Percentiles rank a stretch among this genome's conserved stretches.
Conservation (phyloP, 2,797 vertebrate species). For the Leontopithecus rosalia region DNA sequence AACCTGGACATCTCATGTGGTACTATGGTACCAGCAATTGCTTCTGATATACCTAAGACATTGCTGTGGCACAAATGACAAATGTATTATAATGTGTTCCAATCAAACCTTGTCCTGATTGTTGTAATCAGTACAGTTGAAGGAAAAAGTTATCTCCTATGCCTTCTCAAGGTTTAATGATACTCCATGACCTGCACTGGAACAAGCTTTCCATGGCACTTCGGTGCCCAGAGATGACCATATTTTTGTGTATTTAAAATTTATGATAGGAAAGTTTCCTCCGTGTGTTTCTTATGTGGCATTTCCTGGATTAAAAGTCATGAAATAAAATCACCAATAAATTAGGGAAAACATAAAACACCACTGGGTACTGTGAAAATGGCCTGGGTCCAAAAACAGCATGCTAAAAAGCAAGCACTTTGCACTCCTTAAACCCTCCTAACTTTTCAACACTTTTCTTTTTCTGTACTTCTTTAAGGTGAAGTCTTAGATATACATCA, state of each 20-base stretch:
- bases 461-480: slow-evolving; percentile 57
- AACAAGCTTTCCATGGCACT: neutral
- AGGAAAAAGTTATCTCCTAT: neutral
- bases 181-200: neutral
- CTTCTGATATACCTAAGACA: neutral
- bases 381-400: slow-evolving; percentile 54
- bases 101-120: slow-evolving; percentile 4
- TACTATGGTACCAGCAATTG: neutral
- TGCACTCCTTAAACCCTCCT: slow-evolving; percentile 59
- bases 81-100: neutral
- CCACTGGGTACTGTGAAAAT: slow-evolving; percentile 15
- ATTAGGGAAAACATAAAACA: slow-evolving; percentile 61
- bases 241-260: slow-evolving; percentile 40
- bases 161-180: neutral
- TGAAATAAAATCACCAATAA: slow-evolving; percentile 24
- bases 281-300: slow-evolving; percentile 52
- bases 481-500: slow-evolving; percentile 41
- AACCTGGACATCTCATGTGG: neutral
- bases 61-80: neutral
- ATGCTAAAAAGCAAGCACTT: slow-evolving; percentile 59
- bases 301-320: slow-evolving; percentile 69
- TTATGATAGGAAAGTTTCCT: slow-evolving; percentile 37
- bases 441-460: slow-evolving; percentile 44
- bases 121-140: neutral
- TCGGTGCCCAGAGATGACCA: neutral